Evolutionary conservation across 2,888 invertebrate species (phyloP).

Genomic region (Nomada hirtipes): DNA sequence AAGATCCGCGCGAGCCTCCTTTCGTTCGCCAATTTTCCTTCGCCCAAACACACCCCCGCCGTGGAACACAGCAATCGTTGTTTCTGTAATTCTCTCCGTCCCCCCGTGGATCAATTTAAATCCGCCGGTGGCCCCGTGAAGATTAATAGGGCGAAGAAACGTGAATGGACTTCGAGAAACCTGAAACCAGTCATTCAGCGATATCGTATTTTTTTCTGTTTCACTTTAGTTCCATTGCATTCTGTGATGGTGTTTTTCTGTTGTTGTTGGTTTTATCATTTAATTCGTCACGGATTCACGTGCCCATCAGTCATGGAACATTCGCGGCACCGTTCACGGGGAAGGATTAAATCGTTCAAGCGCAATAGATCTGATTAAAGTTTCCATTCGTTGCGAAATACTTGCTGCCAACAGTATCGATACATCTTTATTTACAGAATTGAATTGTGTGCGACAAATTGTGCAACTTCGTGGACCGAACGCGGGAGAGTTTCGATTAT

Average conservation of each 20-base stretch:
- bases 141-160: slow-evolving; percentile 2
- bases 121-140: too few species aligned
- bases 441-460: background rate
- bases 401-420: background rate
- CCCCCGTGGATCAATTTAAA: background rate
- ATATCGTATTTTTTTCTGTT: slow-evolving; percentile 1
- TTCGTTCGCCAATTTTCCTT: slow-evolving; percentile 23
- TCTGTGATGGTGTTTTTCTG: background rate
- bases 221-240: background rate
- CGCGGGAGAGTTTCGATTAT: too few species aligned
- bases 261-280: background rate
- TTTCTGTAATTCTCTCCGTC: slow-evolving; percentile 4
- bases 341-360: background rate
- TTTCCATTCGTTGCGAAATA: background rate
- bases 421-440: background rate
- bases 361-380: too few species aligned
- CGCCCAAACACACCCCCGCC: background rate
- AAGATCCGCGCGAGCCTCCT: slow-evolving; percentile 30
- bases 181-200: background rate
- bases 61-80: background rate
- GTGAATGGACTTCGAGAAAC: background rate
- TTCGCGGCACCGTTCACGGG: background rate
- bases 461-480: too few species aligned
- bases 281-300: background rate
- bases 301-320: background rate